Base-by-base conservation (phyloP, 2,113 vertebrate genomes). In the Gobiocypris rarus region DNA sequence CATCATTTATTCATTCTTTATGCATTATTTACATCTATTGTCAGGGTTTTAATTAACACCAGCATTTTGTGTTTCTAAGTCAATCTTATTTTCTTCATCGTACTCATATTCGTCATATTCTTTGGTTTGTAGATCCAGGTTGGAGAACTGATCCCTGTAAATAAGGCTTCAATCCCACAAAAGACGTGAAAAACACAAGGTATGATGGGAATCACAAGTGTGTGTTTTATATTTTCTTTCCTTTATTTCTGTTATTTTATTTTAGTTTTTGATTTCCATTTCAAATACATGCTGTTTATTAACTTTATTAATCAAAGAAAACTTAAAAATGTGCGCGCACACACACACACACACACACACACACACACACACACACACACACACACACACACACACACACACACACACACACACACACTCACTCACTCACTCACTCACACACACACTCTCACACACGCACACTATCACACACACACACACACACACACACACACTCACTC, bases 21-120 rank as follows among this genome's bases (percentile, higher is more conserved):
- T 80, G 77, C 77, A 80, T 80, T 80, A 80, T 80, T 80, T 34
- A 80, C 77, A 50, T 14, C 31, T 58, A 61, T 59, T 78, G 54
- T 79, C 38, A 26, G 34, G 8, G 1, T 45, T 79, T 80, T 50
- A 67, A 50, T 80, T 43, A 79, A 4, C 24, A 48, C 56, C 69
- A 24, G 63, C 10, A 8, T 54, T 61, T 69, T 65, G 59, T 84
- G 58, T 78, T 78, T 31, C 34, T 65, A 7, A 24, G 54, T 41
- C 48, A 56, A 15, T 77, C 75, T 56, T 34, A 11, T 41, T 13
- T 58, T 77, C 31, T 43, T 45, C 38, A 15, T 24, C 11, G 8
- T 26, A 45, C 22, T 71, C 11, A 5, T 71, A n/a, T n/a, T 71
- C 2, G 6, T 71, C 41, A 7, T 43, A 7, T 71, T n/a, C 22